Base-by-base conservation (phyloP, 2,888 invertebrate species). In the Ryuthela nishihirai region DNA sequence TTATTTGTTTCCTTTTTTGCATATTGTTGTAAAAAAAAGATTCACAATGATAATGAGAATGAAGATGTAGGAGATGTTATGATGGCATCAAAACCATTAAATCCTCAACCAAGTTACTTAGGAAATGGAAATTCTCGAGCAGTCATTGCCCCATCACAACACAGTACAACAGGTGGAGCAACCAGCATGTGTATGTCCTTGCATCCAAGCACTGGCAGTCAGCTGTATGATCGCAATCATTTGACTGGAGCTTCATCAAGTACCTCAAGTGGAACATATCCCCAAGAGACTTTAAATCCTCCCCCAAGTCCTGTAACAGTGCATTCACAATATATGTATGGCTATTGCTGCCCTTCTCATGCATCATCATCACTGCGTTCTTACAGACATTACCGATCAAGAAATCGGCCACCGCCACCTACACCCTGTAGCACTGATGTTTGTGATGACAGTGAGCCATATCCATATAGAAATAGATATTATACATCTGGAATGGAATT, bases 351-450 rank as follows among this genome's bases (percentile, higher is more conserved):
- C 25, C 43, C 62, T 32, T 43, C 54, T 2, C 65, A 67, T 12
- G 69, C 62, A 3, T 62, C 65, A 10, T 52, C 59, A 7, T 73
- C 88, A 2, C 87, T 87, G 74, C 79, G 87, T 23, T 85, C 88
- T 75, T 87, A 87, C 73, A 70, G 48, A 17, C 36, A 65, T 34
- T 56, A 62, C 25, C 48, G 46, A 15, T 46, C 53, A 3, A 46
- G 54, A 15, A 54, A 58, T 43, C 48, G 87, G 73, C 88, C 90
- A 0, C 93, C 93, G 6, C 94, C 93, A 23, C 93, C 93, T 10
- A 94, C 94, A 20, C 94, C 94, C 0, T 94, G 92, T 72, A 90
- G 90, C 66, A 93, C 94, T 29, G 94, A 94, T 68, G 88, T 93
- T 65, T 93, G 91, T 70, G 89, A 91, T 73, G 76, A 76, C 61